A percentile compares a stretch with the other conserved stretches of the same genome.
phyloP scores from a whole-genome alignment of 1,140 invertebrate genomes.

The Dolichoris vasculosae region DNA sequence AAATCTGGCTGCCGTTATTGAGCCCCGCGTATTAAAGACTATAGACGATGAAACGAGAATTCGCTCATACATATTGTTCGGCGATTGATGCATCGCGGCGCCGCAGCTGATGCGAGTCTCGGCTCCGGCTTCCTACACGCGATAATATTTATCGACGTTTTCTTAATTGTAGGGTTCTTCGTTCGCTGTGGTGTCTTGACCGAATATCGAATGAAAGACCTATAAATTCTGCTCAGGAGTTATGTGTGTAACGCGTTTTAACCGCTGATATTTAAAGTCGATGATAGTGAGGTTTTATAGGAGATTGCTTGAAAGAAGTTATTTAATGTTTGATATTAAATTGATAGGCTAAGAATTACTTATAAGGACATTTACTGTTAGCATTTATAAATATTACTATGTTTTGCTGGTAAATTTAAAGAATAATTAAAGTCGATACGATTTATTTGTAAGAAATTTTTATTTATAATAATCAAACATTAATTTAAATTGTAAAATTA shows the following conservation, averaged over 20 bases:
- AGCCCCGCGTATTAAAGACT: not conserved
- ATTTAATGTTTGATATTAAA: not conserved
- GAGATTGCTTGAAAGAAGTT: not conserved
- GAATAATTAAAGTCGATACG: too few relatives aligned
- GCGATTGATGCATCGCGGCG: not conserved
- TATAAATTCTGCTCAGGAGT: not conserved
- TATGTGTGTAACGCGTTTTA: not conserved
- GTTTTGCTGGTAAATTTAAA: too few relatives aligned
- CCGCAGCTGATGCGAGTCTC: not conserved
- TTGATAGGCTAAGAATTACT: not conserved
- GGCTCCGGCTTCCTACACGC: not conserved
- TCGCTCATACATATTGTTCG: not conserved
- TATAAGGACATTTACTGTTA: not conserved
- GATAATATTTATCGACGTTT: constrained; percentile 5
- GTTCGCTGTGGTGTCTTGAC: not conserved
- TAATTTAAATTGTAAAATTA: too few relatives aligned
- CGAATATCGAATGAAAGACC: not conserved
- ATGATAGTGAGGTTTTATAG: not conserved
- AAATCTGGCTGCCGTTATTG: constrained; percentile 57
- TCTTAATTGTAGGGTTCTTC: not conserved
- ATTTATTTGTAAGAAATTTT: too few relatives aligned
- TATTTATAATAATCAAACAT: too few relatives aligned
- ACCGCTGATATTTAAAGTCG: not conserved
- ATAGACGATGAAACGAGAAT: not conserved
- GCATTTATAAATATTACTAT: not conserved